Evolutionary conservation across 2,888 invertebrate species (phyloP), one percentile per base, ranked within the genome.

Genomic region (Euclidia mi): DNA sequence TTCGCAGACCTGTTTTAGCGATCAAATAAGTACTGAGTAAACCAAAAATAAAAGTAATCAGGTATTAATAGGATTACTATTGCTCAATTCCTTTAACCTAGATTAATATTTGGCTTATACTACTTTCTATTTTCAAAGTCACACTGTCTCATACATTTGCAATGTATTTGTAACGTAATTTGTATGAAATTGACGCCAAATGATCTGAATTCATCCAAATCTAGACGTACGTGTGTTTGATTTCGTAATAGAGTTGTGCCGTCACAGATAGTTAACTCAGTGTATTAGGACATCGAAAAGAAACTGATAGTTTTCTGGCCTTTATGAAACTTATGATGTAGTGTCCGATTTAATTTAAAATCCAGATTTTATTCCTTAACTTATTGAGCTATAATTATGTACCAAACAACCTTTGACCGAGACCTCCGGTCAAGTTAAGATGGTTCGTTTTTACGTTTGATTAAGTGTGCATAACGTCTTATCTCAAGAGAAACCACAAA

Each of bases 71-170:
- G 55, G 38, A 61, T 45, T 34, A 41, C 28, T 29, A 12, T 71
- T 75, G 52, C 65, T 61, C 55, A 73, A 65, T 60, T 43, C 15
- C 32, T 37, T 37, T 71, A 71, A 56, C 67, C 75, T 45, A 75
- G 57, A 63, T 73, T 38, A 37, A 57, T 57, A 55, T 52, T 67
- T 58, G 25, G 35, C 37, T 42, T 64, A 64, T 67, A 64, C 63
- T 46, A 71, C 72, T 75, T 71, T 75, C 72, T 73, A 67, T 62
- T 71, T 55, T 75, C 57, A 72, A 64, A 75, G 65, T 32, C 59
- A 14, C 41, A 42, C 28, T 44, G 14, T 14, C 35, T 20, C 32
- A 25, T 35, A 14, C 6, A 56, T 29, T 46, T 41, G 10, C 0
- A 28, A 17, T 37, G 17, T 49, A 12, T 14, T 1, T 34, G 20